Percentiles rank a stretch among this genome's conserved stretches.
These are phyloP conservation scores for Grallaria varia DNA, from an alignment of 2,113 vertebrate genomes.

Conservation along the genomic window DNA sequence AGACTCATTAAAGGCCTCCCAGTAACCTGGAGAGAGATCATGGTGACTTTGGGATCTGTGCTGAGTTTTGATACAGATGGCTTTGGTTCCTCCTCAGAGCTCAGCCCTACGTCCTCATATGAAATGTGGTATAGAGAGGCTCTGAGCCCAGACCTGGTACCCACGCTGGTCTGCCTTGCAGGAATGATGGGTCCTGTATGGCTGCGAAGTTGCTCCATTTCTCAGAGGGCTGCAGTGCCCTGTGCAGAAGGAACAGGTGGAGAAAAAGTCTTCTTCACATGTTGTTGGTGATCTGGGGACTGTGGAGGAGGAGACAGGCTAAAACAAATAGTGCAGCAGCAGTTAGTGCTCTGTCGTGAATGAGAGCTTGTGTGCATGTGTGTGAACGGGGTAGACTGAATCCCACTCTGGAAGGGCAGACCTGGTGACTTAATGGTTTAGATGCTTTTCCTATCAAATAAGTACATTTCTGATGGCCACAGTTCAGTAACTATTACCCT, in stretches of 20 bases:
- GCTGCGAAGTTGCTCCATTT: neutral
- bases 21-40: neutral
- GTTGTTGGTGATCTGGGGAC: neutral
- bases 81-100: neutral
- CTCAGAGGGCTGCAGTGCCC: neutral
- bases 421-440: neutral
- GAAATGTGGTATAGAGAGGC: neutral
- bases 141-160: fast-evolving
- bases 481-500: neutral
- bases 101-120: neutral
- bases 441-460: neutral
- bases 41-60: fast-evolving
- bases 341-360: neutral
- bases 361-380: neutral
- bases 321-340: neutral
- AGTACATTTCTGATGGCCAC: neutral
- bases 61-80: neutral
- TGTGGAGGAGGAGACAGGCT: neutral
- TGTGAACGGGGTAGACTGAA: neutral
- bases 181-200: neutral
- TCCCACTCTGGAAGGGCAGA: neutral
- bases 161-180: fast-evolving
- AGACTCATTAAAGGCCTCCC: neutral
- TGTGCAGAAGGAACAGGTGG: neutral
- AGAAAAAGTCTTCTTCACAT: neutral